A percentile compares a stretch with the other conserved stretches of the same genome.
These are phyloP conservation scores for Timema podura DNA, from an alignment of 2,888 invertebrate genomes.

Conservation along the genomic window DNA sequence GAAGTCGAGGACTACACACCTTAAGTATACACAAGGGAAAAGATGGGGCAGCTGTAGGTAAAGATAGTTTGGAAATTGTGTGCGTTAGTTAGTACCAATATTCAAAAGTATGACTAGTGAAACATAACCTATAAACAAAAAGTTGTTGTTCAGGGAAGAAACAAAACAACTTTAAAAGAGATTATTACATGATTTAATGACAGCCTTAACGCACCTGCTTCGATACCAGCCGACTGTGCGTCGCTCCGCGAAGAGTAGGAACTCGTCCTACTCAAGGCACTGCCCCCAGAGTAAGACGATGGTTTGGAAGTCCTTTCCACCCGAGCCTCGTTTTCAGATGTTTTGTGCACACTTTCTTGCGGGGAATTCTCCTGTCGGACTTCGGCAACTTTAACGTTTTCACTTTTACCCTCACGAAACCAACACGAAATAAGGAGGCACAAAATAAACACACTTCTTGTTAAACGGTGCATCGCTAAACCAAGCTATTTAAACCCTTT, in stretches of 20 bases:
- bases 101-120: not conserved
- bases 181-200: too few relatives aligned
- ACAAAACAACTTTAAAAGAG: not conserved
- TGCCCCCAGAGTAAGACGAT: constrained; percentile 22
- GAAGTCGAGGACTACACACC: too few relatives aligned
- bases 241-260: constrained; percentile 24
- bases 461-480: constrained; percentile 27
- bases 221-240: constrained; percentile 22
- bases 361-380: constrained; percentile 21
- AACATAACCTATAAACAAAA: not conserved
- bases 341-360: too few relatives aligned
- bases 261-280: constrained; percentile 20
- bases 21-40: too few relatives aligned
- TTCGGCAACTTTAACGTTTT: constrained; percentile 20
- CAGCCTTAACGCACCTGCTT: constrained; percentile 23
- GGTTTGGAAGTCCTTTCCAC: constrained; percentile 16
- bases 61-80: not conserved
- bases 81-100: not conserved
- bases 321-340: too few relatives aligned
- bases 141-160: too few relatives aligned
- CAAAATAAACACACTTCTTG: constrained; percentile 25
- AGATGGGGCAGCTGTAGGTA: too few relatives aligned
- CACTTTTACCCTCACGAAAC: constrained; percentile 27
- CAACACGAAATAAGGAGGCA: constrained; percentile 26
- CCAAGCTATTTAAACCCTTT: constrained; percentile 13